A percentile compares a stretch with the other conserved stretches of the same genome.
Evolutionary conservation across 2,113 vertebrate species (phyloP).

Genomic region (Buteo buteo): DNA sequence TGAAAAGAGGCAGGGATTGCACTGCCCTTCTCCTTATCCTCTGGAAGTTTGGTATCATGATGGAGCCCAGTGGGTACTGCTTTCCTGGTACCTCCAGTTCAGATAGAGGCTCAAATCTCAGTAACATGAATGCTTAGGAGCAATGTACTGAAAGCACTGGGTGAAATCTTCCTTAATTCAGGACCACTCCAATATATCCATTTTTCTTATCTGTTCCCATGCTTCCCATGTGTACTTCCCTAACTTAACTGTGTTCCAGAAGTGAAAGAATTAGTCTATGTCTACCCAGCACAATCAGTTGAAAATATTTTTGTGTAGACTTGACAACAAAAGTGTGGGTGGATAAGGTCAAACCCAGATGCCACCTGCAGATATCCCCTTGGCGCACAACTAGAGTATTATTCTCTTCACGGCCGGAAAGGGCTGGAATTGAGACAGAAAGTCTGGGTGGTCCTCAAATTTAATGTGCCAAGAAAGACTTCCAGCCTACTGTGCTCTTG

Average conservation of each 20-base stretch:
- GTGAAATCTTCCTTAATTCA: not conserved
- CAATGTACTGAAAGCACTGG: not conserved
- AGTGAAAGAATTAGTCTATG: not conserved
- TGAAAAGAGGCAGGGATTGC: not conserved
- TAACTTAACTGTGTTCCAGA: not conserved
- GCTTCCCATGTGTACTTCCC: not conserved
- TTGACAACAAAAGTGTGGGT: conserved; percentile 17
- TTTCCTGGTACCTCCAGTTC: not conserved
- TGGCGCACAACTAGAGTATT: conserved; percentile 8
- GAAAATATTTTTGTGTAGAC: not conserved
- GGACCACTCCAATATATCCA: not conserved
- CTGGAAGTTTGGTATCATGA: not conserved
- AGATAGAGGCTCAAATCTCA: not conserved
- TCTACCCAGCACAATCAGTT: not conserved
- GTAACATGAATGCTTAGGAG: not conserved
- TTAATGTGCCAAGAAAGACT: not conserved
- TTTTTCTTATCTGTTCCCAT: conserved; percentile 15
- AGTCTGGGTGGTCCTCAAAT: not conserved
- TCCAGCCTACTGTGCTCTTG: not conserved
- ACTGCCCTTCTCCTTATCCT: not conserved
- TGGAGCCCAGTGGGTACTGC: not conserved
- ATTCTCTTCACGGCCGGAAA: conserved; percentile 19
- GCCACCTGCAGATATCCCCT: conserved; percentile 36
- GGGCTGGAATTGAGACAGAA: not conserved
- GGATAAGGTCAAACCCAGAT: conserved; percentile 23